These are phyloP conservation scores for Drosophila nigricruria DNA, from an alignment of 2,888 invertebrate genomes.

Conservation along the genomic window DNA sequence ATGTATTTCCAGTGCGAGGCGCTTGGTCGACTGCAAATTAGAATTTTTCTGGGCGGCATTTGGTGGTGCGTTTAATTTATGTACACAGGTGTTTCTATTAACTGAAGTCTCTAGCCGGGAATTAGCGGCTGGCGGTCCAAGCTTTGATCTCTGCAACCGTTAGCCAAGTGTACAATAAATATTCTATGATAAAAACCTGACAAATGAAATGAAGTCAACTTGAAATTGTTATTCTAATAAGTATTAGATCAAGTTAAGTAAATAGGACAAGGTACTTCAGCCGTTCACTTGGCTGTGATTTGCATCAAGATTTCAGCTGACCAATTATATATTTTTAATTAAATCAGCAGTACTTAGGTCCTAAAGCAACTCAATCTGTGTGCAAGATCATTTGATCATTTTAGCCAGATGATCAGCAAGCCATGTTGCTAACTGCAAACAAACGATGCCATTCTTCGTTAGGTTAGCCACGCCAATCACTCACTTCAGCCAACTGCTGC, in stretches of 20 bases:
- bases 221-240: not conserved
- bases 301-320: not conserved
- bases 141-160: slow-evolving; percentile 56
- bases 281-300: not conserved
- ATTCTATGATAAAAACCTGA: slow-evolving; percentile 40
- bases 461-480: slow-evolving; percentile 54
- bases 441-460: slow-evolving; percentile 44
- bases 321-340: slow-evolving; percentile 14
- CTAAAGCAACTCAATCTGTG: slow-evolving; percentile 35
- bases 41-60: slow-evolving; percentile 65
- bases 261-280: not conserved
- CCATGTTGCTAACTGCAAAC: slow-evolving; percentile 16
- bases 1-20: slow-evolving; percentile 23
- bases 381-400: slow-evolving; percentile 27
- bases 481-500: slow-evolving; percentile 50
- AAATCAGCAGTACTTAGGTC: slow-evolving; percentile 19
- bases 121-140: slow-evolving; percentile 23
- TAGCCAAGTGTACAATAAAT: slow-evolving; percentile 26
- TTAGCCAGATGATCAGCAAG: slow-evolving; percentile 27
- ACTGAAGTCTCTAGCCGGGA: slow-evolving; percentile 29
- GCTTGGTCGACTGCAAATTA: slow-evolving; percentile 62
- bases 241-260: not conserved
- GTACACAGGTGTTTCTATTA: slow-evolving; percentile 62
- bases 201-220: slow-evolving; percentile 1
- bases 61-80: slow-evolving; percentile 68